These are phyloP conservation scores for Poecile atricapillus DNA, from an alignment of 2,113 vertebrate species.

Conservation along the genomic window DNA sequence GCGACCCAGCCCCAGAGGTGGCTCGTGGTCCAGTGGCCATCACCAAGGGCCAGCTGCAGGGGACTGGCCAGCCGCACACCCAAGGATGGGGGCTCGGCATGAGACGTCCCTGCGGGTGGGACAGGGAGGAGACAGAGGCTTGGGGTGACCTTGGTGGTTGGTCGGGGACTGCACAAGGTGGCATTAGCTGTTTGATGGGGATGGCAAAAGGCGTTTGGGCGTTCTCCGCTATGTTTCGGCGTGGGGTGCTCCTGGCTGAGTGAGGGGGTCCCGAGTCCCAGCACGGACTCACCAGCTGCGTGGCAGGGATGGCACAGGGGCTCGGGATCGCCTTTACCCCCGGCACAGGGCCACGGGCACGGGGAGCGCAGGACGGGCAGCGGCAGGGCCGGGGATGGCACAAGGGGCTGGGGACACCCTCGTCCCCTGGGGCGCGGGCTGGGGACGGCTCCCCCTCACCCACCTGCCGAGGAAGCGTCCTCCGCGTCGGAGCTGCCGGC, in stretches of 20 bases:
- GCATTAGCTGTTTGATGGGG: neutral
- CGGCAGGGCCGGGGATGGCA: neutral
- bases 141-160: neutral
- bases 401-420: neutral
- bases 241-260: neutral
- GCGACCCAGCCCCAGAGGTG: neutral
- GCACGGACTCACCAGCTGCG: rapidly evolving
- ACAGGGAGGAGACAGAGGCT: neutral
- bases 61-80: rapidly evolving
- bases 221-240: rapidly evolving
- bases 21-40: neutral
- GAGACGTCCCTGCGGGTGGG: neutral
- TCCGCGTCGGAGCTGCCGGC: slow-evolving; percentile 87
- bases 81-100: neutral
- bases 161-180: neutral
- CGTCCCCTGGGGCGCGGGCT: neutral
- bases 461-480: slow-evolving; percentile 85
- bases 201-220: neutral
- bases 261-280: neutral
- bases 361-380: neutral
- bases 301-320: neutral
- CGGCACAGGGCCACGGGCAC: rapidly evolving
- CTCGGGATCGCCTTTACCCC: neutral
- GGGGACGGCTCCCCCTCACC: neutral
- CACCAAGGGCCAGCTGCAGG: neutral